Percentiles rank a stretch among this genome's conserved stretches.
Evolutionary conservation across 2,888 invertebrate species (phyloP).

Genomic region (Hypselothyrea guttata): DNA sequence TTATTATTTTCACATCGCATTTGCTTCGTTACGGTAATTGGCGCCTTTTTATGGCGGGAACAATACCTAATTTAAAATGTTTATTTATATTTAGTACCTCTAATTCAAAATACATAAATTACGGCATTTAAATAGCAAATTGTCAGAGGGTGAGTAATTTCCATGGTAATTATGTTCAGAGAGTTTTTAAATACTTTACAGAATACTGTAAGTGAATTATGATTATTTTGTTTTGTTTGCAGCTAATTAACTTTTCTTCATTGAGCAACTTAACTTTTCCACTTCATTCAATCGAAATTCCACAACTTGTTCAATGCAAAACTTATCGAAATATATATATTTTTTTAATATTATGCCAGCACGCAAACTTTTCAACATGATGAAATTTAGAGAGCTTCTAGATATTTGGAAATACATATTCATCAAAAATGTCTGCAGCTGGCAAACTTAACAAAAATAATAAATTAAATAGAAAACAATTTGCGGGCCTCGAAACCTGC

Average conservation of each 20-base stretch:
- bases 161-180: no score
- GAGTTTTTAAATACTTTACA: neutral
- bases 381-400: no score
- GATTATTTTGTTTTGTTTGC: neutral
- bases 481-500: neutral
- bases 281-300: no score
- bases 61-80: conserved; percentile 2
- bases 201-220: neutral
- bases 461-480: neutral
- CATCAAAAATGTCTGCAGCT: no score
- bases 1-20: conserved; percentile 12
- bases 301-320: neutral
- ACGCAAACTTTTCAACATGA: no score
- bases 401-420: no score
- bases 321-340: neutral
- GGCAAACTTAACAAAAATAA: no score
- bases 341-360: no score
- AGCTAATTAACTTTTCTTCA: no score
- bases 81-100: neutral
- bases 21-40: conserved; percentile 9
- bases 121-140: neutral
- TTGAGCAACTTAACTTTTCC: neutral
- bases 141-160: neutral
- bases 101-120: neutral
- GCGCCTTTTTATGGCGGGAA: conserved; percentile 6